These are phyloP conservation scores for Bembecia ichneumoniformis DNA, from an alignment of 2,888 invertebrate genomes.

Conservation along the genomic window DNA sequence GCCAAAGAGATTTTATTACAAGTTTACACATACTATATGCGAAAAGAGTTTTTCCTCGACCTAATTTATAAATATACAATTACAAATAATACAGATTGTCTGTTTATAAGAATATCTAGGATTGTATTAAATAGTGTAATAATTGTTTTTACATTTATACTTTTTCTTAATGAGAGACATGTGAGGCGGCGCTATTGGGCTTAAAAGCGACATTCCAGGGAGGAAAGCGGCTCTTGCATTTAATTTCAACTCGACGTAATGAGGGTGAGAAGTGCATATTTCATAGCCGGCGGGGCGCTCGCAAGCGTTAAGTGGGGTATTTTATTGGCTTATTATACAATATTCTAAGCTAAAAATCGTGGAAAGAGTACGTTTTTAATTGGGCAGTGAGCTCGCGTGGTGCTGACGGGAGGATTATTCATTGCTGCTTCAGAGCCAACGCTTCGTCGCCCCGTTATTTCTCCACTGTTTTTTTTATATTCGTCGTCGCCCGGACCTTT, in stretches of 20 bases:
- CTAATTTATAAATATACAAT: too few species aligned
- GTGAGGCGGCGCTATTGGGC: background rate
- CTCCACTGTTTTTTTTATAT: slow-evolving; percentile 35
- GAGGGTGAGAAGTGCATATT: slow-evolving; percentile 67
- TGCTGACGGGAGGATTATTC: slow-evolving; percentile 68
- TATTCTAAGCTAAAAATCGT: slow-evolving; percentile 72
- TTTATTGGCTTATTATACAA: slow-evolving; percentile 73
- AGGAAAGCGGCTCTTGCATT: slow-evolving; percentile 41
- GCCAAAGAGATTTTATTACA: too few species aligned
- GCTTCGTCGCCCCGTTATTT: slow-evolving; percentile 50
- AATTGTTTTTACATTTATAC: too few species aligned
- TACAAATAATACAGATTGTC: too few species aligned
- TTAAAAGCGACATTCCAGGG: background rate
- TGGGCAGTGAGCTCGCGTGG: slow-evolving; percentile 66
- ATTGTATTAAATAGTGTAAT: background rate
- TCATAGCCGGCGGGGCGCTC: slow-evolving; percentile 52
- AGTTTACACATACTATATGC: too few species aligned
- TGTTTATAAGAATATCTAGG: background rate
- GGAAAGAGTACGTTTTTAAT: slow-evolving; percentile 72
- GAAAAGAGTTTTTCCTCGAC: too few species aligned
- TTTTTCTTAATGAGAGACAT: too few species aligned
- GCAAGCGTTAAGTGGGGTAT: slow-evolving; percentile 67
- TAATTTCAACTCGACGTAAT: slow-evolving; percentile 61
- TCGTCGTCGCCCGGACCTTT: slow-evolving; percentile 6
- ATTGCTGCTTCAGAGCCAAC: slow-evolving; percentile 62